Base-by-base conservation (phyloP, 2,113 vertebrate genomes). In the Oxyura jamaicensis region DNA sequence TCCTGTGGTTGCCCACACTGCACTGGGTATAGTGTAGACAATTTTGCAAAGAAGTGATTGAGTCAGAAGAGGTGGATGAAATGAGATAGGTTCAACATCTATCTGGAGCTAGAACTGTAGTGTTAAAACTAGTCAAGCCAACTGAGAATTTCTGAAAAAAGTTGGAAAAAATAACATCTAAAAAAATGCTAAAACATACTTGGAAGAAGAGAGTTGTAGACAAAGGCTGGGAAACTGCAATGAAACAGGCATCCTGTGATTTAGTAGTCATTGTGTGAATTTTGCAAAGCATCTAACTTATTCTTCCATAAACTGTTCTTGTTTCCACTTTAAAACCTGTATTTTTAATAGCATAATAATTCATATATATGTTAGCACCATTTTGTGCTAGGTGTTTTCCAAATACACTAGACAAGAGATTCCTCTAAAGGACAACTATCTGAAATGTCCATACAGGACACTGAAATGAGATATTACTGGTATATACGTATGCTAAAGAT, bases 21-120 rank as follows among this genome's bases (percentile, higher is more conserved):
- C 35, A 18, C 8, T 48, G 17, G 72, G 48, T 50, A 22, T 22
- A 55, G 31, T 42, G 46, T 20, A 35, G 39, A 39, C 13, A 3
- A 2, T 83, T 90, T 59, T 65, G 39, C 3, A 0, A 29, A 65
- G 31, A 50, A 29, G 13, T 1, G 5, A 2, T n/a, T 9, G 33
- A 48, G 33, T 46, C 26, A 4, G 42, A 53, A 72, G 67, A 65
- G 25, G 29, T 1, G 2, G 28, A 13, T 48, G 23, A 13, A 11
- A 6, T 67, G 53, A n/a, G 33, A 6, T 44, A 31, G 21, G 5
- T 66, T 90, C 66, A 53, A 0, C 33, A 72, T 67, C 11, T 29
- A 23, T 25, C 0, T 56, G 39, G 11, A 81, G 42, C 16, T 55
- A 74, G 35, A 90, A 79, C 29, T n/a, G 15, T 13, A 29, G 93